Evolutionary conservation across 2,113 vertebrate species (phyloP).

Genomic region (Oxygymnocypris stewartii): DNA sequence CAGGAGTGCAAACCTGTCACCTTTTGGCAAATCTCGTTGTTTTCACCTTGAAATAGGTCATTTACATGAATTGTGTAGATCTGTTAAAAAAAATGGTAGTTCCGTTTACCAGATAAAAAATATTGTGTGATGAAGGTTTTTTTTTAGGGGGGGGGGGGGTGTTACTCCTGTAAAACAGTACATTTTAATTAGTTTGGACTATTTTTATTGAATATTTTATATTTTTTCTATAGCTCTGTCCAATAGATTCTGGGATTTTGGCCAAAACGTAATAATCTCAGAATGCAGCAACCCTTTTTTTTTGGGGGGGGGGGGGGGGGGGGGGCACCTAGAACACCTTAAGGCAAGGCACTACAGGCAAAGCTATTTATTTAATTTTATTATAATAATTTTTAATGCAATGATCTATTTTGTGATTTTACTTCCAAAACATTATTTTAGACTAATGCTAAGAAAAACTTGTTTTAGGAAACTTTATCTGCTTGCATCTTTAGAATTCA

Average conservation of each 20-base stretch:
- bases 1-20: too few relatives aligned
- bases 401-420: not conserved
- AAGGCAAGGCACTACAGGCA: not conserved
- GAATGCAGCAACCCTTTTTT: not conserved
- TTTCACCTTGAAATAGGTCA: too few relatives aligned
- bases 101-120: too few relatives aligned
- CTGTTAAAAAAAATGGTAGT: too few relatives aligned
- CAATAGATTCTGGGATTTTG: not conserved
- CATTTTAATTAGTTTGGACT: not conserved
- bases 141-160: too few relatives aligned
- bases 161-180: not conserved
- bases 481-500: not conserved
- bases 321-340: not conserved
- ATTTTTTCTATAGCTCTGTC: not conserved
- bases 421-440: not conserved
- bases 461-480: not conserved
- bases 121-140: too few relatives aligned
- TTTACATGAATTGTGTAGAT: too few relatives aligned
- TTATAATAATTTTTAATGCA: not conserved
- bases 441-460: not conserved
- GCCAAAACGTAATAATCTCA: not conserved
- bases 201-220: not conserved
- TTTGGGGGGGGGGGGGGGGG: too few relatives aligned
- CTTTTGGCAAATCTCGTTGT: too few relatives aligned
- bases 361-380: not conserved